Conservation (phyloP, 2,888 invertebrate genomes). For the Chaetogeoica ovagalla region DNA sequence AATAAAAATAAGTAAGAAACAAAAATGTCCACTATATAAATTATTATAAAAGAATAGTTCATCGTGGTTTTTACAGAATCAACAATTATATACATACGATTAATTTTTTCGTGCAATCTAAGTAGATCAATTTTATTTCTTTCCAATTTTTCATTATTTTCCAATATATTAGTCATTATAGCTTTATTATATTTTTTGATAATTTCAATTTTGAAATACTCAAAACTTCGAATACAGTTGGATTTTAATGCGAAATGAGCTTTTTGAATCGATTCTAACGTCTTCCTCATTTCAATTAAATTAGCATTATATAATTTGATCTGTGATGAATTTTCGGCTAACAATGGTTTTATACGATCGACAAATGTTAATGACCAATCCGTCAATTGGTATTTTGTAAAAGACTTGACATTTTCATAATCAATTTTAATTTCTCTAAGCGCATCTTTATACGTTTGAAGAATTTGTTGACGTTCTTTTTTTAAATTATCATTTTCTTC, state of each 20-base stretch:
- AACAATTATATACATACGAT: conserved; percentile 16
- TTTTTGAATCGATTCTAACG: conserved; percentile 8
- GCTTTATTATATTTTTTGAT: conserved; percentile 29
- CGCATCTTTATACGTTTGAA: conserved; percentile 16
- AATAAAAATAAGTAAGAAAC: not conserved
- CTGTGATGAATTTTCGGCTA: conserved; percentile 2
- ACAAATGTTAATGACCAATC: conserved; percentile 24
- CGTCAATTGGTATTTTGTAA: conserved; percentile 5
- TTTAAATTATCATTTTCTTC: conserved; percentile 53
- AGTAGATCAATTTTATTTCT: conserved; percentile 1
- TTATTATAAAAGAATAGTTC: not conserved
- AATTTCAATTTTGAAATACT: conserved; percentile 35
- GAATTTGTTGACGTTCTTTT: conserved; percentile 50
- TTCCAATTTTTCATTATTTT: conserved; percentile 31
- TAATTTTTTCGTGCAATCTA: conserved; percentile 32
- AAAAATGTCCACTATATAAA: not conserved
- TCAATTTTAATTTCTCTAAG: conserved; percentile 34
- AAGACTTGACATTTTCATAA: conserved; percentile 21
- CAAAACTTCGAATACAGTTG: conserved; percentile 15
- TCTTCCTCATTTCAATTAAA: conserved; percentile 16
- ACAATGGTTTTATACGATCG: conserved; percentile 8
- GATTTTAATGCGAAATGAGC: conserved; percentile 23
- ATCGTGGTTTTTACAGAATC: not conserved
- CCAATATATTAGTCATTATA: not conserved
- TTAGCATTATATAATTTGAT: conserved; percentile 22